Evolutionary conservation across 2,888 invertebrate genomes (phyloP), one percentile per base, ranked within the genome.

Genomic region (Micoletzkya japonica): DNA sequence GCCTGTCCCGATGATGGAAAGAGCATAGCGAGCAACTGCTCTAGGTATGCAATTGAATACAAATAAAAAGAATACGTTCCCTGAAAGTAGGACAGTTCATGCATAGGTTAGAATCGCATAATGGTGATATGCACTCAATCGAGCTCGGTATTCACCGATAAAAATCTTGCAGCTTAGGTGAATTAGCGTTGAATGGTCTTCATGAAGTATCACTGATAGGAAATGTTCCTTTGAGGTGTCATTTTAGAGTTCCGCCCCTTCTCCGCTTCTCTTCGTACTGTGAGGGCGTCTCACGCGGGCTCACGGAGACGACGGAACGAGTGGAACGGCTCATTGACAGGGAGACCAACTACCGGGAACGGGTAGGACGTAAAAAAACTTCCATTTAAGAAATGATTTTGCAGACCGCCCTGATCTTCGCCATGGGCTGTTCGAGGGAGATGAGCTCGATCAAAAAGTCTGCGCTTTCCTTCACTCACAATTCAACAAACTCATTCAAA

Each of bases 251-350:
- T 49, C 57, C 68, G 39, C 58, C 58, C 17, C 39, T 58, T 17
- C 57, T 58, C 4, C 68, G 68, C 0, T 14, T 32, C 6, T 30
- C 57, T 1, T 44, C 49, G 10, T 68, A 68, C 28, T 68, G 68
- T 30, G 68, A 56, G 58, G 68, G 68, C 39, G 68, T 68, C 7
- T 39, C 68, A 0, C 39, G 68, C 20, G 57, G 44, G 32, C 57
- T 49, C 26, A 24, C 56, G 14, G 28, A 28, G 14, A 68, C 58
- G 4, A 49, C 58, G 17, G 49, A 49, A n/a, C 39, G n/a, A 49
- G 20, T 68, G 17, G 39, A 57, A 32, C 30, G 24, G 34, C 32
- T 58, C 39, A 58, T 58, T 44, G 58, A 68, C 44, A 68, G 10
- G 26, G 68, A 68, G 58, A 58, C 28, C 32, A 39, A 68, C n/a